Evolutionary conservation across 1,140 invertebrate genomes (phyloP).

Genomic region (Atta cephalotes): DNA sequence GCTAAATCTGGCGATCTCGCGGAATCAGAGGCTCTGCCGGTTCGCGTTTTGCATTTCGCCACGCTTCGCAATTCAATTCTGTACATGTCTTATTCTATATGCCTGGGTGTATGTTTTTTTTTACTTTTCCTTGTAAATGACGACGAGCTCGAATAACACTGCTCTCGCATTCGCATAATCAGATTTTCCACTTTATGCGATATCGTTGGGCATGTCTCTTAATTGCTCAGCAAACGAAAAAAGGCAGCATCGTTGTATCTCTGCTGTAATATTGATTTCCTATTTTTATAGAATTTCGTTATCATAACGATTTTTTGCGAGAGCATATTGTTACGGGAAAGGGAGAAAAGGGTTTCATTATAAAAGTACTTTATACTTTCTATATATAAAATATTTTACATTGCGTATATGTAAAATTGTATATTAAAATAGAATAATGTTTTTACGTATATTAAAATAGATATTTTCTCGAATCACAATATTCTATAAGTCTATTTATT

Average conservation of each 20-base stretch:
- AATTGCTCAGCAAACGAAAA: conserved; percentile 12
- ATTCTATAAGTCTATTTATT: not conserved
- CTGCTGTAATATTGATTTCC: conserved; percentile 37
- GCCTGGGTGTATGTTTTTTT: not conserved
- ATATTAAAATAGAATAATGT: conserved; percentile 17
- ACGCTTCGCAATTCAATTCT: conserved; percentile 16
- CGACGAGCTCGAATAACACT: conserved; percentile 39
- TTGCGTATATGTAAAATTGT: conserved; percentile 16
- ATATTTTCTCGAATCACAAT: too few species aligned
- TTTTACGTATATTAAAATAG: not conserved
- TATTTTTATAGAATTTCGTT: conserved; percentile 44
- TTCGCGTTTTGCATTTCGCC: conserved; percentile 15
- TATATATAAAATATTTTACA: not conserved
- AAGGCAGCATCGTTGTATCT: not conserved
- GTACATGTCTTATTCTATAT: not conserved
- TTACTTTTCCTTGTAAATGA: not conserved
- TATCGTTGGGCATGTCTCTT: not conserved
- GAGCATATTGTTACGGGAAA: conserved; percentile 9
- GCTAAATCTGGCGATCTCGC: conserved; percentile 25
- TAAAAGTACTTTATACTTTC: conserved; percentile 14
- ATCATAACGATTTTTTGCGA: not conserved
- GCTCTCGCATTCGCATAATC: conserved; percentile 32
- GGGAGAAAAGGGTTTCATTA: not conserved
- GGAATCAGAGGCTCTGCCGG: conserved; percentile 46
- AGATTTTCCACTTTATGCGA: conserved; percentile 20